Conservation (phyloP, 2,113 vertebrate species). For the Amazona guildingii region DNA sequence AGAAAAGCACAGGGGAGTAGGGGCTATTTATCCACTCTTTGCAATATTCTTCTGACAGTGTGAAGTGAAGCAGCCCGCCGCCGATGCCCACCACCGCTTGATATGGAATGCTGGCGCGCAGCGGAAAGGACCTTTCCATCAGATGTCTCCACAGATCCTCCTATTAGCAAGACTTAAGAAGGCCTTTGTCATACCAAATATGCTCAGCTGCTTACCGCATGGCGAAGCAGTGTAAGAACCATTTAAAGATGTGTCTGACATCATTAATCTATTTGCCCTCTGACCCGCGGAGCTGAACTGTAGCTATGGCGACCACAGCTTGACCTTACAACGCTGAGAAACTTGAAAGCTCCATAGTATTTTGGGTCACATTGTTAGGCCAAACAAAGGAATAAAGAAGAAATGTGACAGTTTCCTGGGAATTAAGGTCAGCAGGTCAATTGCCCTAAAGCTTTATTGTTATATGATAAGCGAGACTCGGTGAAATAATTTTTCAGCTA, state of each 20-base stretch:
- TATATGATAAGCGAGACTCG: conserved; percentile 71
- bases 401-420: conserved; percentile 83
- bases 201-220: conserved; percentile 76
- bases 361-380: conserved; percentile 77
- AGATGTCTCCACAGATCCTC: conserved; percentile 44
- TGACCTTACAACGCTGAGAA: conserved; percentile 79
- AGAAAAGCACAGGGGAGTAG: neutral
- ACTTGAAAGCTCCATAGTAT: conserved; percentile 73
- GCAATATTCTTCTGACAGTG: neutral
- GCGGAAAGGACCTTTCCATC: conserved; percentile 54
- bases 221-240: conserved; percentile 70
- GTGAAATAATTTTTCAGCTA: conserved; percentile 70
- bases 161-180: conserved; percentile 69
- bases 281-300: conserved; percentile 74
- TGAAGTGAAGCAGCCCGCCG: neutral
- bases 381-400: conserved; percentile 79
- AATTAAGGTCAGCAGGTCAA: conserved; percentile 83
- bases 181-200: conserved; percentile 78
- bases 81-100: neutral
- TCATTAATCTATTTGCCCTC: conserved; percentile 84
- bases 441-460: conserved; percentile 76
- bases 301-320: conserved; percentile 78
- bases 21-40: neutral
- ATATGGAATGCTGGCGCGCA: neutral
- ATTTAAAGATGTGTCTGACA: conserved; percentile 83